phyloP scores from a whole-genome alignment of 2,113 vertebrate species.

The Tyrannus savana region DNA sequence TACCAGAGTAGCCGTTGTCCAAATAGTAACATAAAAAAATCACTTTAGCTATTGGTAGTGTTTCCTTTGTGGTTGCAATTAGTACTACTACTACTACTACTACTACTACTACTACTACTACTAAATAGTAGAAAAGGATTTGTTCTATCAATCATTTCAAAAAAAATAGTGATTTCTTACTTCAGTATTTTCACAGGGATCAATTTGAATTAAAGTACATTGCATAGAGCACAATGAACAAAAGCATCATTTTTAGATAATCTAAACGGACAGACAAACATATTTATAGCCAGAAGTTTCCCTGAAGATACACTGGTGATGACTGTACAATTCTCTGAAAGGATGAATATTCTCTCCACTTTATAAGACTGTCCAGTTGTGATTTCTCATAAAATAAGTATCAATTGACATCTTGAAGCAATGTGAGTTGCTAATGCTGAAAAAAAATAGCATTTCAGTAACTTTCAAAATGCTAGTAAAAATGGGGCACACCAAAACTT shows the following conservation, averaged over 20 bases:
- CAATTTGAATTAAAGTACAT: not conserved
- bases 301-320: not conserved
- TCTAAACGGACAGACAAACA: constrained; percentile 1
- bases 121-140: not conserved
- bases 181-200: not conserved
- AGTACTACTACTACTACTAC: no score
- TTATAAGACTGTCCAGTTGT: not conserved
- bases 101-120: no score
- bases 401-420: not conserved
- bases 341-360: not conserved
- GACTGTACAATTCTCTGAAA: not conserved
- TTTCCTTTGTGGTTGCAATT: not conserved
- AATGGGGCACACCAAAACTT: not conserved
- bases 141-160: not conserved
- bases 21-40: not conserved
- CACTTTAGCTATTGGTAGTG: not conserved
- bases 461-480: not conserved
- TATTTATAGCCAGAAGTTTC: not conserved
- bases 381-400: not conserved
- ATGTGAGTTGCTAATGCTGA: not conserved
- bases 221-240: not conserved
- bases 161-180: not conserved
- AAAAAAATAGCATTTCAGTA: not conserved
- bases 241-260: not conserved
- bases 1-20: not conserved